Evolutionary conservation across 1,140 invertebrate genomes (phyloP), one percentile per base, ranked within the genome.

Genomic region (Aradophagus sp.): DNA sequence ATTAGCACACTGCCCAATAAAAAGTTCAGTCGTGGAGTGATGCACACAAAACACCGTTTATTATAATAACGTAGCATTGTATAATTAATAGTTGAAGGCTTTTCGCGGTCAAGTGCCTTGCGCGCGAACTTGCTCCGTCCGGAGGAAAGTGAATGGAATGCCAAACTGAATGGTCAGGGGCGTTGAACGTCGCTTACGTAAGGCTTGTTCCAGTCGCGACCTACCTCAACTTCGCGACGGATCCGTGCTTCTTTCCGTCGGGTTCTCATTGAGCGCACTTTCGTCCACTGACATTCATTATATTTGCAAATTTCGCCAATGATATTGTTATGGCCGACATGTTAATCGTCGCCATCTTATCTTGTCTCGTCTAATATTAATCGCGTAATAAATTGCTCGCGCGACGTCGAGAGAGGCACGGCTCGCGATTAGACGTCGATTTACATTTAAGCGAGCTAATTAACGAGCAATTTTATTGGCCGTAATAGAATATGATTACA

Each of bases 91-190:
- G 26, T 5, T 6, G 14, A 12, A 1, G 11, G 48, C 47, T 53
- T 53, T 68, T 68, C 65, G 47, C 47, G 65, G 65, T 68, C 55
- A 68, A 68, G 65, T 47, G 36, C 52, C 39, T 45, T 13, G 34
- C 20, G 29, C 45, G 47, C 38, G 47, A 52, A 48, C 63, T 67
- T 23, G 41, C 39, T 48, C 20, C 45, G 45, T 32, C 41, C 26
- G 16, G 55, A 14, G 34, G 41, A 69, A 69, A 69, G 65, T 69
- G 65, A 69, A 69, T 61, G 65, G 48, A 29, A 61, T 61, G 29
- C 41, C 48, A 29, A 48, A 53, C 27, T 50, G 55, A 52, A 69
- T 34, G 55, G 53, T 53, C 56, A 61, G 55, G 65, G 56, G 41
- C 56, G 48, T 61, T 41, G 35, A 55, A 45, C 32, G 17, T 34